Base-by-base conservation (phyloP, 2,113 vertebrate genomes). In the Xiphophorus couchianus region DNA sequence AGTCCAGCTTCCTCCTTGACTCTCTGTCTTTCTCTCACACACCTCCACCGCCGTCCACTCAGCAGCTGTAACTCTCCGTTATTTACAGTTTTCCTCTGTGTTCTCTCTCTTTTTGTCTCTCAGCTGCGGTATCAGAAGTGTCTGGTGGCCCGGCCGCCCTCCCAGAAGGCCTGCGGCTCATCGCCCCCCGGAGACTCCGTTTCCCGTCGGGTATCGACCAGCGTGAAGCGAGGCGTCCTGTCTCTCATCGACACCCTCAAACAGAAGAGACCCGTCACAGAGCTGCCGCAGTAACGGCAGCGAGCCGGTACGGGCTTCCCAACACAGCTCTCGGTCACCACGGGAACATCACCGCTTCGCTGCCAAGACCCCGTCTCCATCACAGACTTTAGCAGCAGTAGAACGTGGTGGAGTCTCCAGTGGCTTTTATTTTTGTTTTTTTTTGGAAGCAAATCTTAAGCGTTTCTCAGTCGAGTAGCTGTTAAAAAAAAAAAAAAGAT, bases 211-310 rank as follows among this genome's bases (percentile, higher is more conserved):
- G 97, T 99, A 78, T 99, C 98, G 1, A 98, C 95, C 67, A 98
- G 98, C 0, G 98, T 99, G 29, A 99, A 99, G 88, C 91, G 96
- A 5, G 97, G 98, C 54, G 97, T 99, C 77, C 90, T 98, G 67
- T 99, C 98, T 35, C 97, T 99, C 91, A 98, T 99, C 93, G 98
- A 99, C 96, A 98, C 97, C 91, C 96, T 99, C 94, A 99, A 99
- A 96, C 98, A 97, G 95, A 99, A 99, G 91, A 96, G 96, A 68
- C 96, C 97, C 0, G 94, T 98, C 84, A 86, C 95, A 0, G 98
- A 99, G 87, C 92, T 93, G 75, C 97, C 97, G 0, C 97, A 98
- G 95, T 95, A 93, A 90, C 78, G 14, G 6, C 22, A 3, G 19
- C 2, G 48, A 61, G 82, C 30, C 30, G 14, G 58, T 39, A 77